These are phyloP conservation scores for Psittacara wagleri DNA, from an alignment of 2,113 vertebrate species.

Conservation along the genomic window DNA sequence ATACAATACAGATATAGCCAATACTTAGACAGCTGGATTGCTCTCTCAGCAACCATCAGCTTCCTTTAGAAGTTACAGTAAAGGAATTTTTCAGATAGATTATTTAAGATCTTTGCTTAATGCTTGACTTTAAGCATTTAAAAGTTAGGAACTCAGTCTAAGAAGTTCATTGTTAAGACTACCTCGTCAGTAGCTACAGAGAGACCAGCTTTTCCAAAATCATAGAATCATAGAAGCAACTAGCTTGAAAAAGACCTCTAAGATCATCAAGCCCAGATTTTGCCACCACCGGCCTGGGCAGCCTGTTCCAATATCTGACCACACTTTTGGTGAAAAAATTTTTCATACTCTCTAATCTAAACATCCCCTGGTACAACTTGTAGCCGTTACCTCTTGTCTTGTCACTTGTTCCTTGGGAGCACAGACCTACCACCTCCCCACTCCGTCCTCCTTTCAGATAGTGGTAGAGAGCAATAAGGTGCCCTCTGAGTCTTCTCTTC, in stretches of 20 bases:
- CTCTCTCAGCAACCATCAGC: background rate
- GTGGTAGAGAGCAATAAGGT: background rate
- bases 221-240: background rate
- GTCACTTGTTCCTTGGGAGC: background rate
- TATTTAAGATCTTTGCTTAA: background rate
- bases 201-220: background rate
- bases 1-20: background rate
- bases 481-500: background rate
- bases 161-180: background rate
- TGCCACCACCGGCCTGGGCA: background rate
- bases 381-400: background rate
- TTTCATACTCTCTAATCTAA: background rate
- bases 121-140: background rate
- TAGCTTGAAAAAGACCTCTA: background rate
- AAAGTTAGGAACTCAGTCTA: background rate
- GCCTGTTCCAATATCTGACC: background rate
- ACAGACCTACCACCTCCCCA: background rate
- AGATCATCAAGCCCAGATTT: background rate
- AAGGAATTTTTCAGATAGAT: fast-evolving
- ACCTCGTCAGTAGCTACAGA: background rate
- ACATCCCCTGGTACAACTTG: background rate
- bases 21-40: background rate
- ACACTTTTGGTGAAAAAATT: background rate
- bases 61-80: background rate
- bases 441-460: background rate